These are phyloP conservation scores for Sceloporus undulatus DNA, from an alignment of 2,113 vertebrate species.

Conservation along the genomic window DNA sequence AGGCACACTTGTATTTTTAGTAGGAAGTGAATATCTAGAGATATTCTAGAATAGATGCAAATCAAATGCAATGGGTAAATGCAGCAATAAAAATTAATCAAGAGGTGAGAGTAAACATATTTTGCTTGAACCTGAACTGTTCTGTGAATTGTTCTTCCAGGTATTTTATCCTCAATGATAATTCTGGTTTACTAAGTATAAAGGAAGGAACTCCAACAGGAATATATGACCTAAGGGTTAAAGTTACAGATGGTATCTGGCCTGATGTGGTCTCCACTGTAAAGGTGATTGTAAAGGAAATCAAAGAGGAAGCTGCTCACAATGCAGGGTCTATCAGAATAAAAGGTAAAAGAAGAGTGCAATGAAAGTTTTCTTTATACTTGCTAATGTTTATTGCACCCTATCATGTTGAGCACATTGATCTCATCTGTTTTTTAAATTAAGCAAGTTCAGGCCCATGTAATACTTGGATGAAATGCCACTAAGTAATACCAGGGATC, in stretches of 20 bases:
- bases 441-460: too few relatives aligned
- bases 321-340: slow-evolving; percentile 85
- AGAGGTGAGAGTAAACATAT: neutral
- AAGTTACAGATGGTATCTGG: slow-evolving; percentile 87
- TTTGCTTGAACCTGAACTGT: neutral
- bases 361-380: neutral
- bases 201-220: slow-evolving; percentile 83
- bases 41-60: neutral
- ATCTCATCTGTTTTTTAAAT: too few relatives aligned
- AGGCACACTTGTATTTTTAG: neutral
- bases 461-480: too few relatives aligned
- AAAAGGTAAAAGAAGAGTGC: slow-evolving; percentile 77
- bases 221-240: slow-evolving; percentile 82
- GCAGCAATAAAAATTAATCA: neutral
- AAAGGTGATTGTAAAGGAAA: slow-evolving; percentile 82
- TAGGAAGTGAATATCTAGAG: neutral
- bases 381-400: too few relatives aligned
- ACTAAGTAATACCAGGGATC: too few relatives aligned
- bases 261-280: slow-evolving; percentile 87
- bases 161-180: slow-evolving; percentile 86
- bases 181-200: slow-evolving; percentile 85
- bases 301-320: slow-evolving; percentile 79
- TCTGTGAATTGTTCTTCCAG: slow-evolving; percentile 65
- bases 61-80: neutral
- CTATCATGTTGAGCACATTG: too few relatives aligned